These are phyloP conservation scores for Cremastobaeus sp. DNA, from an alignment of 2,888 invertebrate species.

Conservation along the genomic window DNA sequence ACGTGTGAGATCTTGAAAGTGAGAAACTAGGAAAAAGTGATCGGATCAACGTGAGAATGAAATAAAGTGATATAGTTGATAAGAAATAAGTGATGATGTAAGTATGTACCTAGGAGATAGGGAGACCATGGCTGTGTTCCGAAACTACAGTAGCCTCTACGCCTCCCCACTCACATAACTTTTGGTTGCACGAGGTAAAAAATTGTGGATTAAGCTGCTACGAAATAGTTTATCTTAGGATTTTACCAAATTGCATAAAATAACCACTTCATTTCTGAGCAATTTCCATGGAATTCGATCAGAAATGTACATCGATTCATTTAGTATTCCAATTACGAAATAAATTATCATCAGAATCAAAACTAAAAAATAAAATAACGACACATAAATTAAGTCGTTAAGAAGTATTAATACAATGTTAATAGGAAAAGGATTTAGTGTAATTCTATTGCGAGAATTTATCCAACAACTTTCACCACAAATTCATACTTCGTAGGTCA, in stretches of 20 bases:
- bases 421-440: too few species aligned
- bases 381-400: too few species aligned
- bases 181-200: constrained; percentile 52
- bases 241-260: too few species aligned
- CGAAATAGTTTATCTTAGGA: too few species aligned
- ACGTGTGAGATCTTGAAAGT: constrained; percentile 42
- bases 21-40: constrained; percentile 43
- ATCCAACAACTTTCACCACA: constrained; percentile 2
- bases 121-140: constrained; percentile 84
- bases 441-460: background rate
- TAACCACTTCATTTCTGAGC: too few species aligned
- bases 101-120: constrained; percentile 82
- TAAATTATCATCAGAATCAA: too few species aligned
- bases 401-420: too few species aligned
- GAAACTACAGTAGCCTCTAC: constrained; percentile 80
- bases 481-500: constrained; percentile 43
- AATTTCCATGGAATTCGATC: too few species aligned
- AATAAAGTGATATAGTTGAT: constrained; percentile 52
- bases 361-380: too few species aligned
- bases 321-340: too few species aligned
- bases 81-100: constrained; percentile 74
- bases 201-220: too few species aligned
- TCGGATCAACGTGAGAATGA: constrained; percentile 40
- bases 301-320: too few species aligned
- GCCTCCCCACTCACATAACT: constrained; percentile 73